Conservation (phyloP, 2,113 vertebrate species). For the Mustelus asterias region DNA sequence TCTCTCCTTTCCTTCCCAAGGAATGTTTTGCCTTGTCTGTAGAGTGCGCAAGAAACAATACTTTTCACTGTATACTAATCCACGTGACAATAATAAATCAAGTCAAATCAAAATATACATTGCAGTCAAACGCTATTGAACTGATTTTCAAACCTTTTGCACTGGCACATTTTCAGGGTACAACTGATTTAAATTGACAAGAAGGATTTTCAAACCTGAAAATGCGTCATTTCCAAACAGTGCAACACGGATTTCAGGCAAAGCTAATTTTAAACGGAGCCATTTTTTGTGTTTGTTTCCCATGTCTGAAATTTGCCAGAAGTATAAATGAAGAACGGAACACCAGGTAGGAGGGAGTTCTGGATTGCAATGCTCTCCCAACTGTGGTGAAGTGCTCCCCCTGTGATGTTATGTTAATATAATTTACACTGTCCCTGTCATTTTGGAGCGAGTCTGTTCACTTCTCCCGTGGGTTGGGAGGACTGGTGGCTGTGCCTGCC, state of each 20-base stretch:
- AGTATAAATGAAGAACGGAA: neutral
- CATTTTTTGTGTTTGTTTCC: neutral
- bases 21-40: too few species aligned
- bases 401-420: neutral
- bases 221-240: neutral
- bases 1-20: too few species aligned
- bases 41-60: too few species aligned
- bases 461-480: neutral
- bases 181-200: neutral
- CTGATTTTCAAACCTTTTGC: neutral
- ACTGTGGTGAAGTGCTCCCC: neutral
- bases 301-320: neutral
- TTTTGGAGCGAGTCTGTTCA: neutral
- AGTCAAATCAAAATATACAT: neutral
- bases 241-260: neutral
- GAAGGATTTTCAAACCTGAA: neutral
- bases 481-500: neutral
- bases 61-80: too few species aligned
- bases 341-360: neutral
- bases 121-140: neutral
- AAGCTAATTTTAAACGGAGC: neutral
- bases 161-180: neutral
- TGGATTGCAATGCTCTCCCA: neutral
- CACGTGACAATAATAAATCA: too few species aligned
- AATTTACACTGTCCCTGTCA: neutral